phyloP scores from a whole-genome alignment of 2,888 invertebrate genomes.

The Girardia tigrina region DNA sequence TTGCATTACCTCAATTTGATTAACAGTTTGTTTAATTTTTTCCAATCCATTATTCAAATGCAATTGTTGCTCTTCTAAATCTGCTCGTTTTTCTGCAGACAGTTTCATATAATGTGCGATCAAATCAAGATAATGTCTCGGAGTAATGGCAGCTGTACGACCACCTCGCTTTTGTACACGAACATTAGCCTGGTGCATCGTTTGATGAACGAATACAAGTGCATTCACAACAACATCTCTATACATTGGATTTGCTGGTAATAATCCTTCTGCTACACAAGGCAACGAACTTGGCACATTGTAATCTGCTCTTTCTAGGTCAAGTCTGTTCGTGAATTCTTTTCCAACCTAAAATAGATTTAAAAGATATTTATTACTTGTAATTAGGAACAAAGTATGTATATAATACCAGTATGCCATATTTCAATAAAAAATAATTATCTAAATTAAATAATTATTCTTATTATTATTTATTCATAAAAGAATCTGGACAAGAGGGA shows the following conservation, averaged over 20 bases:
- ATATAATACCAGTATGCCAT: no score
- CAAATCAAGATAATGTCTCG: constrained; percentile 91
- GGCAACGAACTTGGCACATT: constrained; percentile 77
- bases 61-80: constrained; percentile 92
- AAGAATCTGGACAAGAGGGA: no score
- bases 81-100: constrained; percentile 84
- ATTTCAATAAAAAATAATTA: no score
- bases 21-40: constrained; percentile 96
- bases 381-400: no score
- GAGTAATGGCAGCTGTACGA: constrained; percentile 90
- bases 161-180: constrained; percentile 77
- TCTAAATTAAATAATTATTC: no score
- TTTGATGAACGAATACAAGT: constrained; percentile 92
- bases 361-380: no score
- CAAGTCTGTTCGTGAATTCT: constrained; percentile 80
- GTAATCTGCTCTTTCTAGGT: constrained; percentile 58
- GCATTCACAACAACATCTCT: constrained; percentile 95
- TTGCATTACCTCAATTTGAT: constrained; percentile 98
- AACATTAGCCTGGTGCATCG: constrained; percentile 81
- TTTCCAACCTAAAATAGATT: neutral
- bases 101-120: constrained; percentile 78
- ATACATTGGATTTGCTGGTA: constrained; percentile 59
- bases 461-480: no score
- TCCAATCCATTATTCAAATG: constrained; percentile 94
- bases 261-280: constrained; percentile 60